Conservation (phyloP, 2,888 invertebrate species). For the Polydesmus complanatus region DNA sequence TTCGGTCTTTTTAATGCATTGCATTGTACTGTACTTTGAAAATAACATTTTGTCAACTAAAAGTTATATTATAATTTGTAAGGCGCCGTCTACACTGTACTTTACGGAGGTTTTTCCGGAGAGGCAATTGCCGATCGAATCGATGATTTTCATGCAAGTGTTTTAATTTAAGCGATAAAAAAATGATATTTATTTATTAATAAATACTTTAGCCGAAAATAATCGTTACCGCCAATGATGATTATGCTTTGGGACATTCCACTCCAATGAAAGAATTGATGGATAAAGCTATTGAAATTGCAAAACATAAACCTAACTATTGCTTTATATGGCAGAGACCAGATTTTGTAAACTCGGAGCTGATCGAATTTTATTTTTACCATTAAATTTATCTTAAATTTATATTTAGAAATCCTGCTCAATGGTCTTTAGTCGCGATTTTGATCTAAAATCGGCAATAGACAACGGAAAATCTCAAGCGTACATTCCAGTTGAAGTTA, state of each 20-base stretch:
- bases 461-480: conserved; percentile 48
- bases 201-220: not conserved
- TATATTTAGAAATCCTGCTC: conserved; percentile 39
- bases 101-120: too few relatives aligned
- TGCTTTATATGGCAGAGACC: conserved; percentile 72
- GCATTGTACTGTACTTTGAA: too few relatives aligned
- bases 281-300: conserved; percentile 60
- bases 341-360: conserved; percentile 35
- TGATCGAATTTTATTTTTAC: not conserved
- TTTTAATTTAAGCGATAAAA: too few relatives aligned
- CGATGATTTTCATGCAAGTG: too few relatives aligned
- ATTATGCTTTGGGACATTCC: not conserved
- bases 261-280: conserved; percentile 57
- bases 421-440: conserved; percentile 51
- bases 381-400: not conserved
- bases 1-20: too few relatives aligned
- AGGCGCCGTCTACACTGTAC: too few relatives aligned
- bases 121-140: too few relatives aligned
- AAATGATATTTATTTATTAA: too few relatives aligned
- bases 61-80: too few relatives aligned
- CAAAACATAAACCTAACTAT: conserved; percentile 54
- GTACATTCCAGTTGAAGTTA: conserved; percentile 74
- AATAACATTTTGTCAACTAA: too few relatives aligned
- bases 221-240: not conserved
- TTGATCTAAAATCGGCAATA: conserved; percentile 59